These are phyloP conservation scores for Hiodon tergisus DNA, from an alignment of 2,113 vertebrate genomes.

Conservation along the genomic window DNA sequence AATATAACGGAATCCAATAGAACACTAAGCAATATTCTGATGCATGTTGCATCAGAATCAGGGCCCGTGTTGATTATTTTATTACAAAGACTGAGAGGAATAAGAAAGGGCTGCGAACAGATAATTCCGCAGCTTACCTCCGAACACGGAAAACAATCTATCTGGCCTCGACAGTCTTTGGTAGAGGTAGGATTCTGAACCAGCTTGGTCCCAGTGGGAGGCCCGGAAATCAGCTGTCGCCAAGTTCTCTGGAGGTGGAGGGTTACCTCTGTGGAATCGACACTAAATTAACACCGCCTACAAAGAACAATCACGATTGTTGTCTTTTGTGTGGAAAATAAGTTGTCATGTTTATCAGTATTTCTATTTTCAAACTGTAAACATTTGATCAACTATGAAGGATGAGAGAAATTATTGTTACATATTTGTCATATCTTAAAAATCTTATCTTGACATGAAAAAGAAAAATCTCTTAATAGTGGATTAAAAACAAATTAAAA, in stretches of 20 bases:
- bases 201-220: slow-evolving; percentile 35
- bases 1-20: no score
- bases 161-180: neutral
- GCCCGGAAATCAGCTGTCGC: slow-evolving; percentile 30
- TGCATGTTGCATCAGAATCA: no score
- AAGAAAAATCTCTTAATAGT: neutral
- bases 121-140: slow-evolving; percentile 1
- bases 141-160: neutral
- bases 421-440: no score
- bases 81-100: neutral
- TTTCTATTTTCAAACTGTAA: no score
- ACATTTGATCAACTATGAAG: no score
- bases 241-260: slow-evolving; percentile 12
- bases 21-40: no score
- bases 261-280: slow-evolving; percentile 22
- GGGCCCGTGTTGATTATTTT: neutral
- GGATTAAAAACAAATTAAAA: no score
- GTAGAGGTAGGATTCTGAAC: slow-evolving; percentile 12
- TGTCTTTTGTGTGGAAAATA: neutral
- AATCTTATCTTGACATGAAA: neutral
- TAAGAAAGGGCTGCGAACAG: neutral
- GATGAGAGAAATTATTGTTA: no score
- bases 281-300: slow-evolving; percentile 24
- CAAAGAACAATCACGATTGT: neutral
- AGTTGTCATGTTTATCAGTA: neutral